Evolutionary conservation across 2,797 vertebrate genomes (phyloP).

Genomic region (Amniataba percoides): DNA sequence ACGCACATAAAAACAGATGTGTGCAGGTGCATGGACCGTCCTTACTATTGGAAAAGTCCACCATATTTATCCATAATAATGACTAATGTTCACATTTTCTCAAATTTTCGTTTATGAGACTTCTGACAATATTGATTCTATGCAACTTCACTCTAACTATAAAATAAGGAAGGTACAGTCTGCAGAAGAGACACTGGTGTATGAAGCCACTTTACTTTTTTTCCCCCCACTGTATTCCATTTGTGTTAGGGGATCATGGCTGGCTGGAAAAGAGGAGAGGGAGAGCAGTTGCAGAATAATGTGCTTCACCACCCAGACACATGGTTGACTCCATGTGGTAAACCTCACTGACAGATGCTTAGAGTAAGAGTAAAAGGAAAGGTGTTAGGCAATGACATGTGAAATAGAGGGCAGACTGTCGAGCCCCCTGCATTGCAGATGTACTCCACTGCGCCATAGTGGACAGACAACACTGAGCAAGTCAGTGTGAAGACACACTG

Average conservation of each 20-base stretch:
- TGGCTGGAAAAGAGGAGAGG: constrained; percentile 41
- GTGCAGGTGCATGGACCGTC: constrained; percentile 41
- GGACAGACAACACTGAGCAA: constrained; percentile 67
- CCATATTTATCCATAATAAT: constrained; percentile 40
- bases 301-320: constrained; percentile 65
- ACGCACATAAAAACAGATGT: constrained; percentile 23
- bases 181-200: constrained; percentile 32
- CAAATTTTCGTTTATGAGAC: constrained; percentile 12
- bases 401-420: constrained; percentile 82
- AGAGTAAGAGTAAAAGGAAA: constrained; percentile 79
- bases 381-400: constrained; percentile 83
- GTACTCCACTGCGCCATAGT: constrained; percentile 76
- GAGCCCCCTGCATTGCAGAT: constrained; percentile 82
- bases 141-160: constrained; percentile 5
- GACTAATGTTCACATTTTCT: constrained; percentile 16
- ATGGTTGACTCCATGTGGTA: constrained; percentile 74
- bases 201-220: constrained; percentile 41
- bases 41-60: constrained; percentile 32
- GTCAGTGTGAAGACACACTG: constrained; percentile 54
- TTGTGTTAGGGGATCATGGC: constrained; percentile 58
- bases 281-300: constrained; percentile 62
- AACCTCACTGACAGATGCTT: constrained; percentile 79
- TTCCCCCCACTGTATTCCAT: constrained; percentile 47
- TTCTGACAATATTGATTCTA: neutral
- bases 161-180: constrained; percentile 15